Evolutionary conservation across 2,888 invertebrate species (phyloP).

Genomic region (Spialia ferax): DNA sequence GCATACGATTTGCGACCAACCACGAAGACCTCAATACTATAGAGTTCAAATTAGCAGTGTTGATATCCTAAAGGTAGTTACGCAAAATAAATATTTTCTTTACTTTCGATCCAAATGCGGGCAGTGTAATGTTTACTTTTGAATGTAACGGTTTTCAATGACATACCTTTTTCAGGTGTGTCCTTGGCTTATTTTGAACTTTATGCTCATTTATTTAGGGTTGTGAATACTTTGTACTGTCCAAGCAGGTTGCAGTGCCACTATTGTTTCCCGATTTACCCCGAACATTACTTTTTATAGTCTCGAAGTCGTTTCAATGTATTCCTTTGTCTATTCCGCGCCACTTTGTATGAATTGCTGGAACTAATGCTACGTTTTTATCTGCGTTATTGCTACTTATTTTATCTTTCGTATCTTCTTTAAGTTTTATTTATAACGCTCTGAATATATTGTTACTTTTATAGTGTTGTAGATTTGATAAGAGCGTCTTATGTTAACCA

Average conservation of each 20-base stretch:
- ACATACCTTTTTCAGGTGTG: constrained; percentile 14
- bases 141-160: constrained; percentile 23
- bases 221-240: constrained; percentile 31
- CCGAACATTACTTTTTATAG: constrained; percentile 75
- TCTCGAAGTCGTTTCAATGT: constrained; percentile 62
- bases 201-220: constrained; percentile 28
- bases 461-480: constrained; percentile 8
- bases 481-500: background rate
- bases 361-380: constrained; percentile 44
- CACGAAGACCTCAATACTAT: background rate
- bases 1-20: background rate
- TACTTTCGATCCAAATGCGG: constrained; percentile 13
- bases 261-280: constrained; percentile 73
- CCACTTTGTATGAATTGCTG: constrained; percentile 59
- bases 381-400: constrained; percentile 33
- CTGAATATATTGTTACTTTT: background rate
- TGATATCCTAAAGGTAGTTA: background rate
- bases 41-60: constrained; percentile 14
- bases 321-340: constrained; percentile 61
- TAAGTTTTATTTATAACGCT: background rate
- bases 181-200: constrained; percentile 9
- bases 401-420: constrained; percentile 35
- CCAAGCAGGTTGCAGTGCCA: constrained; percentile 56
- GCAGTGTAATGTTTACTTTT: constrained; percentile 30
- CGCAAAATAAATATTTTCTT: constrained; percentile 4